Evolutionary conservation across 1,140 invertebrate genomes (phyloP).

Genomic region (Hesperophylax magnus): DNA sequence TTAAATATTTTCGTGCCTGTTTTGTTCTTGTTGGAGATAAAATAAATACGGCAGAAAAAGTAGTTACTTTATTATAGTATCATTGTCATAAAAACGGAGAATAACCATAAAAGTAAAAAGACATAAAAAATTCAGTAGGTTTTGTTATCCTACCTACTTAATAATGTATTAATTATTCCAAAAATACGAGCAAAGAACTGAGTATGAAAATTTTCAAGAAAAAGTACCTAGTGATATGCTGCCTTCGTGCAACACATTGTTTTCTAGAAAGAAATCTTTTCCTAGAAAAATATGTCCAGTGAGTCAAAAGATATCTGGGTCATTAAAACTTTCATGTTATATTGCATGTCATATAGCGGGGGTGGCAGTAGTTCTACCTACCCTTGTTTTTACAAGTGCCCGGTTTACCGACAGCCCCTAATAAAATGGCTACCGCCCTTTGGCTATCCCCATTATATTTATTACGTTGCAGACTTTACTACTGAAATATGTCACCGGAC

Average conservation of each 20-base stretch:
- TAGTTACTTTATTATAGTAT: no score
- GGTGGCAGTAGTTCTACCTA: neutral
- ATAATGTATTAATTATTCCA: no score
- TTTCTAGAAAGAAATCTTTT: constrained; percentile 13
- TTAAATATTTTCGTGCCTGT: no score
- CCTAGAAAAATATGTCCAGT: constrained; percentile 7
- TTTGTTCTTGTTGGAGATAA: no score
- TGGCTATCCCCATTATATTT: neutral
- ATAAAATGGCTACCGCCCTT: constrained; percentile 36
- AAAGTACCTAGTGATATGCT: no score
- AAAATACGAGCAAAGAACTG: no score
- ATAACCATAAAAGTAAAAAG: no score
- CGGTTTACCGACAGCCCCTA: constrained; percentile 13
- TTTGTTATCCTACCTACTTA: no score
- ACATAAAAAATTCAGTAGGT: no score
- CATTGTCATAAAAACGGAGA: no score
- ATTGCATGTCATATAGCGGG: constrained; percentile 19
- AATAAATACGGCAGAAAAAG: no score
- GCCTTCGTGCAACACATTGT: constrained; percentile 22
- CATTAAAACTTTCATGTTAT: constrained; percentile 40
- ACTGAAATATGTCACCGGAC: constrained; percentile 28
- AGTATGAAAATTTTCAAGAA: neutral
- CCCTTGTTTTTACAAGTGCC: constrained; percentile 28
- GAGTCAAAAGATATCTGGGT: constrained; percentile 22
- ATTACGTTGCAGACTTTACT: neutral